These are phyloP conservation scores for Brachionus manjavacas DNA, from an alignment of 1,140 invertebrate species.

Conservation along the genomic window DNA sequence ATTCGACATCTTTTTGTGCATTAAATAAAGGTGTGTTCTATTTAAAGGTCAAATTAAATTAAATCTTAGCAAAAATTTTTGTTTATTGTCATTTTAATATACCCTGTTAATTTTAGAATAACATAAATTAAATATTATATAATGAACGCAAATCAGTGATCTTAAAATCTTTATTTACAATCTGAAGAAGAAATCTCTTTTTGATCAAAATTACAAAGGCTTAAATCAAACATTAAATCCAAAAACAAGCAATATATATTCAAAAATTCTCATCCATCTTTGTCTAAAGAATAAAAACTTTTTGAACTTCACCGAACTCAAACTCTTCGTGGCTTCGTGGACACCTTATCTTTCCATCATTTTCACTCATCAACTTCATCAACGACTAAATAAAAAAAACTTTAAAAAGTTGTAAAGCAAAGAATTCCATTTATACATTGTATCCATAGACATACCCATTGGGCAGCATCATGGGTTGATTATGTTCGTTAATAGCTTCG, in stretches of 20 bases:
- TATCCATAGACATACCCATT: constrained; percentile 97
- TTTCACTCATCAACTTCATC: constrained; percentile 76
- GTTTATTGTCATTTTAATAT: too few relatives aligned
- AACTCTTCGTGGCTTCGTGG: constrained; percentile 84
- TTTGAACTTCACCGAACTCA: constrained; percentile 80
- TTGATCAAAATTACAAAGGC: background rate
- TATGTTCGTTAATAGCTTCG: constrained; percentile 89
- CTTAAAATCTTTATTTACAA: background rate
- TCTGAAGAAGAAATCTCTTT: background rate
- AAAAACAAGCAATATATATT: background rate
- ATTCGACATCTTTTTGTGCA: too few relatives aligned
- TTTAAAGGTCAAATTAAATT: too few relatives aligned
- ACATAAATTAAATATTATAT: too few relatives aligned
- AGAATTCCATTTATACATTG: constrained; percentile 64
- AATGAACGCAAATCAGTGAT: too few relatives aligned
- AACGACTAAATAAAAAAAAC: constrained; percentile 61
- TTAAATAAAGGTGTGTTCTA: too few relatives aligned
- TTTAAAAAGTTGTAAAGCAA: too few relatives aligned
- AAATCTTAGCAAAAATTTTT: too few relatives aligned
- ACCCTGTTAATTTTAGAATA: too few relatives aligned
- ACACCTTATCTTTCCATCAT: constrained; percentile 81
- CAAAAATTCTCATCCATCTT: background rate
- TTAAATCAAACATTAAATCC: background rate
- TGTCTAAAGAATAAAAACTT: constrained; percentile 87
- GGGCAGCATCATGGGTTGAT: constrained; percentile 93